Evolutionary conservation across 2,888 invertebrate genomes (phyloP).

Genomic region (Malthinus flaveolus): DNA sequence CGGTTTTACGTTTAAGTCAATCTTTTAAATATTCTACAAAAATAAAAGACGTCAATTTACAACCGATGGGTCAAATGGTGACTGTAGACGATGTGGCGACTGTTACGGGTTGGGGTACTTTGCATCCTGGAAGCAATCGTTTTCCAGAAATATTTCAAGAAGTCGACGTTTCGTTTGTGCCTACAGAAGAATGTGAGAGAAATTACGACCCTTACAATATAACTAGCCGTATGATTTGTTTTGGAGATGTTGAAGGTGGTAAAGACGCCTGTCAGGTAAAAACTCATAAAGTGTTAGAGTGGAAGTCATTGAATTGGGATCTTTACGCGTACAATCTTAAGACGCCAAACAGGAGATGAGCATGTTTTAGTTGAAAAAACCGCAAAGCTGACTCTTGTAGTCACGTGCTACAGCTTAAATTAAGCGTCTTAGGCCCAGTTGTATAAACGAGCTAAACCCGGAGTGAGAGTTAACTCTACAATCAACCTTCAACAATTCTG

Average conservation of each 20-base stretch:
- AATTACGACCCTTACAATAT: not conserved
- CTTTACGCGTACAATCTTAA: too few species aligned
- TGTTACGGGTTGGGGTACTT: not conserved
- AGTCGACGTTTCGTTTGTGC: not conserved
- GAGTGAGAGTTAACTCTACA: too few species aligned
- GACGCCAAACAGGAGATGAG: too few species aligned
- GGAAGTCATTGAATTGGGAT: too few species aligned
- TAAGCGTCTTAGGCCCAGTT: too few species aligned
- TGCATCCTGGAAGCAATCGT: not conserved
- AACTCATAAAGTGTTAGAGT: too few species aligned
- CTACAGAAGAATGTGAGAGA: not conserved
- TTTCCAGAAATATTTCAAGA: not conserved
- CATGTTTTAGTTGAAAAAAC: too few species aligned
- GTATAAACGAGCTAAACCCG: too few species aligned
- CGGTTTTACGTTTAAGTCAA: not conserved
- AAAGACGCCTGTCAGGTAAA: not conserved
- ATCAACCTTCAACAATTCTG: too few species aligned
- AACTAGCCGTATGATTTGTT: not conserved
- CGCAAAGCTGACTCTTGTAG: too few species aligned
- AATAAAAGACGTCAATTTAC: not conserved
- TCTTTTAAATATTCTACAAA: not conserved
- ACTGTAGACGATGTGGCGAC: not conserved
- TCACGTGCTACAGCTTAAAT: too few species aligned
- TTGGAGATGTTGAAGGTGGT: not conserved
- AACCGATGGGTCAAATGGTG: not conserved